Conservation (phyloP, 2,797 vertebrate genomes). For the Furcifer pardalis region DNA sequence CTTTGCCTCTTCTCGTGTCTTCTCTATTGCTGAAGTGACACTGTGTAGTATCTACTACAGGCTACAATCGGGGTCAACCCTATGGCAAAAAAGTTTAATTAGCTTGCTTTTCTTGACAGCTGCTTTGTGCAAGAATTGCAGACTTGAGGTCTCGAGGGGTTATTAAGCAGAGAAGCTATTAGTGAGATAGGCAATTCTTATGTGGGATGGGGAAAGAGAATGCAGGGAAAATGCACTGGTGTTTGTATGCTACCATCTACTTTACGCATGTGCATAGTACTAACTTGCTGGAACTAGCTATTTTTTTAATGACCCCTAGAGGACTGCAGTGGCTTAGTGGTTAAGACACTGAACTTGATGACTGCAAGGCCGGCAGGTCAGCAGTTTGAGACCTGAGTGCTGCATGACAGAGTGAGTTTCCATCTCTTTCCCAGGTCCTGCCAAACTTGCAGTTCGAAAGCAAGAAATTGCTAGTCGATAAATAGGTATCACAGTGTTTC, state of each 20-base stretch:
- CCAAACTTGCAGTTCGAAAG: too few species aligned
- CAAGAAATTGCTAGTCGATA: too few species aligned
- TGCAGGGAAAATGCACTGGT: background rate
- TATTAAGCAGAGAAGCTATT: background rate
- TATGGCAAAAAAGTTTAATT: constrained; percentile 23
- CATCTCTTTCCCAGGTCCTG: too few species aligned
- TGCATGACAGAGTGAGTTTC: too few species aligned
- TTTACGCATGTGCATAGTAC: background rate
- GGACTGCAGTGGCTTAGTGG: too few species aligned
- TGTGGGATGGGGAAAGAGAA: background rate
- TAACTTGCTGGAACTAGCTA: background rate
- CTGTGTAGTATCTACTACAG: background rate
- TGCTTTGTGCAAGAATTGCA: background rate
- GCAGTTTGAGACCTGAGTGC: too few species aligned
- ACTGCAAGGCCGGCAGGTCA: too few species aligned
- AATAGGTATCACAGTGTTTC: too few species aligned
- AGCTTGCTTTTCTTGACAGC: constrained; percentile 22
- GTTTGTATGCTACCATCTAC: background rate
- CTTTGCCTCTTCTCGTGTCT: background rate
- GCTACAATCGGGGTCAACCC: background rate
- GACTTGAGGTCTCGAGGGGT: constrained; percentile 1
- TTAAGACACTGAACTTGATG: too few species aligned
- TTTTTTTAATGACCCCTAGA: background rate
- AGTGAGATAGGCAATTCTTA: background rate
- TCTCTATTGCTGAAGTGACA: background rate